Base-by-base conservation (phyloP, 2,888 invertebrate species). In the Pilophorus perplexus region DNA sequence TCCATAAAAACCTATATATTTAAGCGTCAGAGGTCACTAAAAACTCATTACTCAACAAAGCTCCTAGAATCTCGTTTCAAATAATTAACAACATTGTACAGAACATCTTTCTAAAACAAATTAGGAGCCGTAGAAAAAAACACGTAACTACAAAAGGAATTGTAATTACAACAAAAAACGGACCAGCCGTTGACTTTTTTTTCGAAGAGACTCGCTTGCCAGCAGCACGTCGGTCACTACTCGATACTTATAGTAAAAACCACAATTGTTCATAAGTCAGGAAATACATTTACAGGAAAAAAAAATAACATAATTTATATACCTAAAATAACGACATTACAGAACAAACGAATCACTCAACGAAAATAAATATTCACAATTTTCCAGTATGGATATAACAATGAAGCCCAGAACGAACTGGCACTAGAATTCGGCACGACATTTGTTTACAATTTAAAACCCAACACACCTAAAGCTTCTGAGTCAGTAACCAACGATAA, bases 171-270 rank as follows among this genome's bases (percentile, higher is more conserved):
- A 42, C 28, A 25, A 40, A 14, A 55, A 55, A 59, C 59, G 59
- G 59, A 42, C 59, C 59, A 59, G 59, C 59, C 59, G 59, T 25
- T 14, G n/a, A 14, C 18, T 22, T n/a, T n/a, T n/a, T n/a, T 28
- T 23, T 40, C 22, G 22, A 55, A 33, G 42, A 42, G 59, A 59
- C 59, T 42, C 42, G 59, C 59, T 59, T 40, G 42, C 59, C 59
- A 59, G 59, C 59, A 59, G 59, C 59, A n/a, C 27, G 25, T 28
- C 14, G 25, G 59, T 42, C 59, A 25, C 14, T 27, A 3, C 28
- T 33, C 33, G 33, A 33, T 6, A 33, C 6, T 33, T 33, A 33
- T 33, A 33, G 12, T 12, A 12, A 8, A 33, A 33, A 33, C 33
- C 33, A 33, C 33, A 33, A 12, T 33, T n/a, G n/a, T n/a, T n/a